These are phyloP conservation scores for Adelognathus sp. DNA, from an alignment of 2,888 invertebrate species.

Conservation along the genomic window DNA sequence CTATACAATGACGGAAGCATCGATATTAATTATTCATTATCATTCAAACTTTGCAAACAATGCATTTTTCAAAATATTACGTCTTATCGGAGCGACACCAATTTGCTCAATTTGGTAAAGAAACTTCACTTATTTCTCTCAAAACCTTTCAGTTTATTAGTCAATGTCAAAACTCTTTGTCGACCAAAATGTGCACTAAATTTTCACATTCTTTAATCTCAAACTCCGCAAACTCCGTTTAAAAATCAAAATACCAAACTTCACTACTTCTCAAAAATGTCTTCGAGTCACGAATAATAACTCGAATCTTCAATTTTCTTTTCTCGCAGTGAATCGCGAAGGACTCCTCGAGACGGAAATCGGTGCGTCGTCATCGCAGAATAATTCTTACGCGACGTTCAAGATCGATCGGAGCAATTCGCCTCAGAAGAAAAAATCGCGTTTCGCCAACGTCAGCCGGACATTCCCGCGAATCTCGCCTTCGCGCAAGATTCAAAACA, in stretches of 20 bases:
- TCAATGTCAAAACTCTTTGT: no score
- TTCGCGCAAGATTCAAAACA: conserved; percentile 70
- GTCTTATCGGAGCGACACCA: no score
- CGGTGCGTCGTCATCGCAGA: background rate
- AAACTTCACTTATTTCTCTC: no score
- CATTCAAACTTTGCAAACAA: background rate
- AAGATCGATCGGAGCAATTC: conserved; percentile 8
- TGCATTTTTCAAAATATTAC: background rate
- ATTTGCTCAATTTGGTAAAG: background rate
- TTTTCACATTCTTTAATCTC: no score
- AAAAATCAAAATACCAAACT: background rate
- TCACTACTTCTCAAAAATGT: background rate
- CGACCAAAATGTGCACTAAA: no score
- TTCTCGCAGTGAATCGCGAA: conserved; percentile 22
- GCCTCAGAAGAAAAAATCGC: conserved; percentile 20
- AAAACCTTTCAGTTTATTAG: no score
- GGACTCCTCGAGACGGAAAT: conserved; percentile 36
- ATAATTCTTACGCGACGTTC: background rate
- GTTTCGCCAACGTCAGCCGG: conserved; percentile 50
- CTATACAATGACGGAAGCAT: background rate
- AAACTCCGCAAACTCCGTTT: no score
- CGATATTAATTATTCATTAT: background rate
- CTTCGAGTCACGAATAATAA: no score
- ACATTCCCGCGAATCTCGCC: conserved; percentile 71
- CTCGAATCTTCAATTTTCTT: no score